phyloP scores from a whole-genome alignment of 2,888 invertebrate species.

The Neria commutata region DNA sequence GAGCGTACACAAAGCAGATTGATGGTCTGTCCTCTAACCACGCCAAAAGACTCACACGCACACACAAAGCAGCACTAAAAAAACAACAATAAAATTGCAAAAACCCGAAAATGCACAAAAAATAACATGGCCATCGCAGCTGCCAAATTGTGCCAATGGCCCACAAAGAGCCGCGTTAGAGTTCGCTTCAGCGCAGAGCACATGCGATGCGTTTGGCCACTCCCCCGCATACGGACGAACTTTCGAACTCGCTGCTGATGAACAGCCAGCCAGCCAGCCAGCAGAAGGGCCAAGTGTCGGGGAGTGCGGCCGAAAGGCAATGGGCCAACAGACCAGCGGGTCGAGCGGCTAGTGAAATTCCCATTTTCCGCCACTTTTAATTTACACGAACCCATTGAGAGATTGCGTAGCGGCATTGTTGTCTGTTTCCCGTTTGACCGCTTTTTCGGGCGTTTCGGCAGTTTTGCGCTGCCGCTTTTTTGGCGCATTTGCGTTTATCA shows the following conservation, averaged over 20 bases:
- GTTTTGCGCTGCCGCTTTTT: conserved; percentile 23
- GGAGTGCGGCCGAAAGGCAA: neutral
- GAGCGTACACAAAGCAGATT: too few relatives aligned
- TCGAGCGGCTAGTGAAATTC: neutral
- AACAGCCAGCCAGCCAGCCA: conserved; percentile 24
- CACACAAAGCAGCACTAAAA: neutral
- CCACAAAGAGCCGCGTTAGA: conserved; percentile 38
- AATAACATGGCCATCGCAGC: conserved; percentile 29
- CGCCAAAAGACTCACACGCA: neutral
- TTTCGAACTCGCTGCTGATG: conserved; percentile 32
- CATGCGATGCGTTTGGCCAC: too few relatives aligned
- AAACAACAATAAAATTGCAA: neutral
- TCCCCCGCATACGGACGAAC: too few relatives aligned
- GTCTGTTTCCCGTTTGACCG: neutral
- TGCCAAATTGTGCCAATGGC: conserved; percentile 51
- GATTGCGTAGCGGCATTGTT: conserved; percentile 2
- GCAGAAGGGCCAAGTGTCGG: conserved; percentile 19
- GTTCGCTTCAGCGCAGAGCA: neutral
- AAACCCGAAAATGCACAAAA: neutral
- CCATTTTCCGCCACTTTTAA: conserved; percentile 38
- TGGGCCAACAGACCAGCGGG: conserved; percentile 20
- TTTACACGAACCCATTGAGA: conserved; percentile 41
- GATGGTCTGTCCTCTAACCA: conserved; percentile 10
- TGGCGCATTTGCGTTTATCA: conserved; percentile 46
- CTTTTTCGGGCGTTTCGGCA: conserved; percentile 18